Percentiles rank a stretch among this genome's conserved stretches.
These are phyloP conservation scores for Palythoa caribaeorum DNA, from an alignment of 92 coral and sea anemone genomes.

Conservation along the genomic window DNA sequence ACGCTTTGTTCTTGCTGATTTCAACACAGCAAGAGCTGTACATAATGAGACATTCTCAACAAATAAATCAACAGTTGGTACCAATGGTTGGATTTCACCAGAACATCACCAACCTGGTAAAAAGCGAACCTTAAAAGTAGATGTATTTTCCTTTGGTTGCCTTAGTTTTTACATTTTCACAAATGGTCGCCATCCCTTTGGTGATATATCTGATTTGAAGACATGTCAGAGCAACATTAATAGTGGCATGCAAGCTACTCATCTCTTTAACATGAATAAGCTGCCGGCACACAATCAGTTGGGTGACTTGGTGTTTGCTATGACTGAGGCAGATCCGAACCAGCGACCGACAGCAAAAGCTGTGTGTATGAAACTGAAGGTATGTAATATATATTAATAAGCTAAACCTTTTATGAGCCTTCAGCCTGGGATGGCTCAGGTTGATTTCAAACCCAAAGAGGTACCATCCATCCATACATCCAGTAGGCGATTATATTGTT, in stretches of 20 bases:
- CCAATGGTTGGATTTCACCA: conserved; percentile 24
- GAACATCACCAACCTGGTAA: conserved; percentile 26
- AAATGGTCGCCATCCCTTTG: conserved; percentile 35
- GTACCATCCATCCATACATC: too few species aligned
- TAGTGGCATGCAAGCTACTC: neutral
- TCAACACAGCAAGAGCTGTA: conserved; percentile 34
- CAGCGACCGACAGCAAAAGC: conserved; percentile 18
- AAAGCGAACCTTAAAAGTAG: conserved; percentile 22
- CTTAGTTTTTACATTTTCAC: conserved; percentile 26
- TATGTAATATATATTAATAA: neutral
- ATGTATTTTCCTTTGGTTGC: conserved; percentile 41
- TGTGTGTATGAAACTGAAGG: neutral
- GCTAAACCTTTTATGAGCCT: too few species aligned
- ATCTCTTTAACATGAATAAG: neutral
- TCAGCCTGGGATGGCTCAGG: too few species aligned
- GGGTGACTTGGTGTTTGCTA: conserved; percentile 21
- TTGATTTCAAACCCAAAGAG: too few species aligned
- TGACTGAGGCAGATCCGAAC: conserved; percentile 18
- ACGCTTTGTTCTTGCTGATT: conserved; percentile 31
- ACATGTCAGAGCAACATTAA: conserved; percentile 20
- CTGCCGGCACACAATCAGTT: neutral
- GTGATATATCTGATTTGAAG: neutral
- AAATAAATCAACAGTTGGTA: conserved; percentile 22
- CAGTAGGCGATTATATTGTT: too few species aligned
- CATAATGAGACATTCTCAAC: conserved; percentile 9